Evolutionary conservation across 2,888 invertebrate genomes (phyloP).

Genomic region (Agriopis marginaria): DNA sequence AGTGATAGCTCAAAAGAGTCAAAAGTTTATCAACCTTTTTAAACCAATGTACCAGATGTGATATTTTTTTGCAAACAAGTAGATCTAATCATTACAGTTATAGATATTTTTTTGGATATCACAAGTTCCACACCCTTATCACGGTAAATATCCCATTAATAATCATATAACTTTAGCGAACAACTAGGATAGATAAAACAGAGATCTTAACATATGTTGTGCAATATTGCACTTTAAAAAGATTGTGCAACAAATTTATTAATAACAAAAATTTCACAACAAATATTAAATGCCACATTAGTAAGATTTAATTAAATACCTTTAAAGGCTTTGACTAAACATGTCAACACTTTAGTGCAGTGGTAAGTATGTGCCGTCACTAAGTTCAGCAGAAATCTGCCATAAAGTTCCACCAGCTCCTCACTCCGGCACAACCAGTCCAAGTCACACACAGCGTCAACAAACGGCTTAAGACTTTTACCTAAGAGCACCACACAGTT

Average conservation of each 20-base stretch:
- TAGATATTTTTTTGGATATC: too few species aligned
- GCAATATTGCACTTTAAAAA: constrained; percentile 31
- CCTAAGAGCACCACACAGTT: constrained; percentile 75
- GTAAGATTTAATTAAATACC: constrained; percentile 56
- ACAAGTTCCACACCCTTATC: too few species aligned
- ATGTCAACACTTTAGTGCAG: constrained; percentile 68
- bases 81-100: too few species aligned
- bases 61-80: too few species aligned
- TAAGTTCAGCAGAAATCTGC: constrained; percentile 69
- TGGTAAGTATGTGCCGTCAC: constrained; percentile 82
- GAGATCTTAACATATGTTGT: constrained; percentile 29
- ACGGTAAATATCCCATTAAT: too few species aligned
- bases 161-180: too few species aligned
- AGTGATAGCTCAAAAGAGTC: too few species aligned
- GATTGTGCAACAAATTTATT: not conserved
- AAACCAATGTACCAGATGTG: too few species aligned
- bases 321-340: constrained; percentile 75
- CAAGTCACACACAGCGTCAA: constrained; percentile 70
- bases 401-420: constrained; percentile 67
- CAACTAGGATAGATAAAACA: not conserved
- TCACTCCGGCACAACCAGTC: constrained; percentile 72
- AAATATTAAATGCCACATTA: not conserved
- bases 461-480: constrained; percentile 70
- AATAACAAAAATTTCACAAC: not conserved
- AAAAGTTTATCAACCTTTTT: too few species aligned